Evolutionary conservation across 2,888 invertebrate species (phyloP), one percentile per base, ranked within the genome.

Genomic region (Parthenolecanium corni): DNA sequence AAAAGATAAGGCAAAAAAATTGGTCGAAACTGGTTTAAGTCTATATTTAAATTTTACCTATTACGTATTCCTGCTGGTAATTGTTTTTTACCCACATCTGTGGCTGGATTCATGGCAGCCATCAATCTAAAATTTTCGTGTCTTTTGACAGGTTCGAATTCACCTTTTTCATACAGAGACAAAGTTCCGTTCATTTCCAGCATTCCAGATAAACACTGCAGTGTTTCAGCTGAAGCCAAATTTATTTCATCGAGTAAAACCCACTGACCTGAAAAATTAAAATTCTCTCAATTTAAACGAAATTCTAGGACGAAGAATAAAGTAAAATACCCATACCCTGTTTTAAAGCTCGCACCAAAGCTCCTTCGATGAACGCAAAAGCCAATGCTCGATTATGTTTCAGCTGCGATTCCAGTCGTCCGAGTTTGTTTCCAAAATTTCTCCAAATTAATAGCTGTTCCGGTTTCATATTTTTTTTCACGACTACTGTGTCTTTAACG

Each of bases 101-200:
- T 98, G 0, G 96, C 95, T 3, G 98, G 98, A 76, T 99, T 99
- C 98, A 99, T 99, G 70, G 97, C 98, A 2, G 97, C 96, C 74
- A 99, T 96, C 51, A 99, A 79, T 0, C 91, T 86, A 71, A 98
- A 97, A 70, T 90, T 81, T 0, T 83, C 79, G 75, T 96, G 90
- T 47, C 91, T 78, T 69, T 80, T 78, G 1, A 96, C 81, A 0
- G 89, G 86, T 65, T 84, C 81, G 68, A 84, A 83, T 71, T 95
- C 94, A n/a, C 94, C 93, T 68, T 89, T 82, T 74, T 96, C 96
- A 63, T 93, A 74, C 51, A 96, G 76, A 61, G 89, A 84, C 42
- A 96, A 76, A 0, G 87, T 88, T 24, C 90, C 89, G 65, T 80
- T 77, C 5, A 83, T 81, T 74, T 97, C 96, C 56, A 97, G 74